phyloP scores from a whole-genome alignment of 1,140 invertebrate genomes.

The Lerema accius region DNA sequence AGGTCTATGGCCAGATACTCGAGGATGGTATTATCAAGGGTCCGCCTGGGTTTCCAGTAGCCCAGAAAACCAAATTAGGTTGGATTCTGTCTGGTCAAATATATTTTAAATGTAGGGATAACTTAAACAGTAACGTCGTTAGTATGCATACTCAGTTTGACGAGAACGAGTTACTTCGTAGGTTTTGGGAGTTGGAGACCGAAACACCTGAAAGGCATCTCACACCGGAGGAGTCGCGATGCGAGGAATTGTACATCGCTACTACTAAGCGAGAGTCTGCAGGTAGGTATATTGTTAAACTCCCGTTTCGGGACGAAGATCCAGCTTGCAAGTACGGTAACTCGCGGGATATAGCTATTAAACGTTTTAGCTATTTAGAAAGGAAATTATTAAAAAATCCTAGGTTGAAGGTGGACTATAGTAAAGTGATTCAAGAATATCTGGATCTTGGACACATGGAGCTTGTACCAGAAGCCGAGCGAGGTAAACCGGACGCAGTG shows the following conservation, averaged over 20 bases:
- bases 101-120: background rate
- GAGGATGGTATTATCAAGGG: slow-evolving; percentile 26
- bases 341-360: slow-evolving; percentile 17
- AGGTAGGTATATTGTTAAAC: slow-evolving; percentile 32
- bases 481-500: slow-evolving; percentile 15
- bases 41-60: slow-evolving; percentile 21
- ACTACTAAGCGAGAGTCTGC: slow-evolving; percentile 18
- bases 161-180: slow-evolving; percentile 13
- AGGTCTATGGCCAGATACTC: slow-evolving; percentile 36
- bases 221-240: slow-evolving; percentile 21
- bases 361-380: slow-evolving; percentile 19
- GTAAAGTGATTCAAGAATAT: slow-evolving; percentile 34
- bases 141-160: slow-evolving; percentile 7
- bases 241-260: slow-evolving; percentile 16
- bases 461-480: slow-evolving; percentile 12
- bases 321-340: slow-evolving; percentile 22
- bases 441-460: slow-evolving; percentile 33
- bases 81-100: slow-evolving; percentile 31
- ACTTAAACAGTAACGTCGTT: background rate
- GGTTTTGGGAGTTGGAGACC: slow-evolving; percentile 34
- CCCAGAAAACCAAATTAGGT: slow-evolving; percentile 28
- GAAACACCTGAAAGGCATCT: slow-evolving; percentile 3
- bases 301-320: slow-evolving; percentile 29
- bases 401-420: slow-evolving; percentile 24
- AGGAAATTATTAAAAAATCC: slow-evolving; percentile 19